phyloP scores from a whole-genome alignment of 2,888 invertebrate genomes.

The Acrobasis consociella region DNA sequence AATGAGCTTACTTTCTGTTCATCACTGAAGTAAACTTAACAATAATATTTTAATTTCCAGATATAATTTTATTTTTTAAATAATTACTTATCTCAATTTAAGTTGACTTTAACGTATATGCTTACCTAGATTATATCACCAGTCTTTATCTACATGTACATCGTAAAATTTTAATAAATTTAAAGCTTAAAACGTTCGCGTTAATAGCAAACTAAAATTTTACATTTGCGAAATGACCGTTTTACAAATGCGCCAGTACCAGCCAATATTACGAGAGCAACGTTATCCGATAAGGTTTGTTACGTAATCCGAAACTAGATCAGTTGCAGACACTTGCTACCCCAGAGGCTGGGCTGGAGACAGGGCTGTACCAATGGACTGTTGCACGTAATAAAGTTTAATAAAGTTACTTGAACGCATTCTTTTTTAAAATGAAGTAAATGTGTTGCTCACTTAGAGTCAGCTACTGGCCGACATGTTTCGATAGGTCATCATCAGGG shows the following conservation, averaged over 20 bases:
- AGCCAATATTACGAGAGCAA: conserved; percentile 36
- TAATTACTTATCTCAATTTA: background rate
- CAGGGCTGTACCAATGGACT: background rate
- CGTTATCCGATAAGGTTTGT: conserved; percentile 57
- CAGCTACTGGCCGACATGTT: no score
- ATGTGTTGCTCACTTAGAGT: no score
- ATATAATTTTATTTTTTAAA: no score
- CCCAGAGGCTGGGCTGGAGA: conserved; percentile 22
- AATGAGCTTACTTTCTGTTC: no score
- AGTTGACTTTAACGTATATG: no score
- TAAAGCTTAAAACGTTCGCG: background rate
- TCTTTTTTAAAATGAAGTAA: no score
- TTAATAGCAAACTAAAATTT: background rate
- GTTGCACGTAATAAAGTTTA: background rate
- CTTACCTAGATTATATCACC: background rate
- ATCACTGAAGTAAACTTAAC: no score
- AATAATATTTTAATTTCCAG: no score
- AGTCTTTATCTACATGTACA: background rate
- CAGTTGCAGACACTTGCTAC: conserved; percentile 45
- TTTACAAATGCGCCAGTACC: background rate
- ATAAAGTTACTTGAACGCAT: no score
- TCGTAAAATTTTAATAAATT: background rate
- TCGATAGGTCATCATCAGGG: no score
- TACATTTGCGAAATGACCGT: background rate
- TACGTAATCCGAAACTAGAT: conserved; percentile 67